A percentile compares a stretch with the other conserved stretches of the same genome.
These are phyloP conservation scores for Sciaenops ocellatus DNA, from an alignment of 2,797 vertebrate genomes.

Conservation along the genomic window DNA sequence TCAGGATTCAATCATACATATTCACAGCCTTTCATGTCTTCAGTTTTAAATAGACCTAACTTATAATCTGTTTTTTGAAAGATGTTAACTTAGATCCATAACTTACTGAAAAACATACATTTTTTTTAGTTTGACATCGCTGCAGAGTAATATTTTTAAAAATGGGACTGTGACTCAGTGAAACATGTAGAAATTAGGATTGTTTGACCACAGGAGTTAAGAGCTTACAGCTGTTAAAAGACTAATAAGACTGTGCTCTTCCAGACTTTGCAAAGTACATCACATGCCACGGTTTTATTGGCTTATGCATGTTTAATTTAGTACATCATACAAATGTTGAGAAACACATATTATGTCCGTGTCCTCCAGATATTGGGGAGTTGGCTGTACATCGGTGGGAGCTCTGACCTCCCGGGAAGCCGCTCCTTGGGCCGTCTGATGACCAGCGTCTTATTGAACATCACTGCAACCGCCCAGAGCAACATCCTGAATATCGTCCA, in stretches of 20 bases:
- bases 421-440: conserved; percentile 66
- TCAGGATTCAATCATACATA: background rate
- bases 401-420: conserved; percentile 77
- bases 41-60: background rate
- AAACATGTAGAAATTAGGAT: background rate
- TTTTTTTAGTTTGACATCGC: background rate
- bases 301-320: background rate
- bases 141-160: background rate
- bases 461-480: conserved; percentile 53
- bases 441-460: conserved; percentile 59
- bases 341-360: conserved; percentile 1
- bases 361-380: conserved; percentile 68
- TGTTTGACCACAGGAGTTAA: background rate
- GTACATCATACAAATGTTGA: background rate
- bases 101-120: background rate
- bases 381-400: conserved; percentile 72
- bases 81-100: background rate
- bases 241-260: background rate
- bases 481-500: conserved; percentile 69
- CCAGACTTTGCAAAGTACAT: background rate
- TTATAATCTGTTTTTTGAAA: background rate
- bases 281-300: background rate
- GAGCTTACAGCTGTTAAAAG: background rate
- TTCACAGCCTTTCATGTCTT: background rate
- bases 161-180: background rate